phyloP scores from a whole-genome alignment of 2,888 invertebrate genomes.

The Stenodera caucasica region DNA sequence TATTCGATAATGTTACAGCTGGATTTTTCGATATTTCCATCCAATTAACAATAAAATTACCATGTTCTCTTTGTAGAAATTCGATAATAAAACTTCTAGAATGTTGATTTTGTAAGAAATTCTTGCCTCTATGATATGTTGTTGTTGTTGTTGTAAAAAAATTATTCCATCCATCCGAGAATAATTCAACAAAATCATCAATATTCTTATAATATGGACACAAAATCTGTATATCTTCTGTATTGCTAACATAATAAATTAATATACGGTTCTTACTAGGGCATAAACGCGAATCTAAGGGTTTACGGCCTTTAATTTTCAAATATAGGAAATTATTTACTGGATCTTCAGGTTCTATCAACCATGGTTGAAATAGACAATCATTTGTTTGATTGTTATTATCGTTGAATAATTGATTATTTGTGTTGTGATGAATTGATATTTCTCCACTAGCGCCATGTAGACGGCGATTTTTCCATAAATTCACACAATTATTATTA shows the following conservation, averaged over 20 bases:
- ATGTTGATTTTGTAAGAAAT: slow-evolving; percentile 43
- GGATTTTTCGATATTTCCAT: slow-evolving; percentile 75
- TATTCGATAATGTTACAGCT: slow-evolving; percentile 58
- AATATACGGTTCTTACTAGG: slow-evolving; percentile 71
- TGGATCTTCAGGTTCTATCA: slow-evolving; percentile 74
- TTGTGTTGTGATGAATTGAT: slow-evolving; percentile 67
- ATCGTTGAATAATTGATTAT: too few species aligned
- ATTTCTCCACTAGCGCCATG: slow-evolving; percentile 76
- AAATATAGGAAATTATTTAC: slow-evolving; percentile 71
- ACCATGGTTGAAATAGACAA: slow-evolving; percentile 76
- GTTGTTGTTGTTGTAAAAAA: slow-evolving; percentile 39
- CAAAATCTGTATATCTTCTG: slow-evolving; percentile 65
- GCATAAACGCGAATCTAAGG: slow-evolving; percentile 57
- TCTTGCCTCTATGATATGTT: slow-evolving; percentile 55
- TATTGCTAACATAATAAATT: slow-evolving; percentile 71
- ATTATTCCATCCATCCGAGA: slow-evolving; percentile 64
- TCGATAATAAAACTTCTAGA: slow-evolving; percentile 75
- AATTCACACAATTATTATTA: slow-evolving; percentile 64
- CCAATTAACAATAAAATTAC: slow-evolving; percentile 76
- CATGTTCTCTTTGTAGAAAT: slow-evolving; percentile 72
- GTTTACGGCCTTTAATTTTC: slow-evolving; percentile 67
- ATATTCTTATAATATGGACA: slow-evolving; percentile 61
- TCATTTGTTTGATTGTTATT: slow-evolving; percentile 35
- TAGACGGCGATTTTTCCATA: slow-evolving; percentile 67
- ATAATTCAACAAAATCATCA: slow-evolving; percentile 64